phyloP scores from a whole-genome alignment of 2,797 vertebrate species.

The Halcyon smyrnensis region DNA sequence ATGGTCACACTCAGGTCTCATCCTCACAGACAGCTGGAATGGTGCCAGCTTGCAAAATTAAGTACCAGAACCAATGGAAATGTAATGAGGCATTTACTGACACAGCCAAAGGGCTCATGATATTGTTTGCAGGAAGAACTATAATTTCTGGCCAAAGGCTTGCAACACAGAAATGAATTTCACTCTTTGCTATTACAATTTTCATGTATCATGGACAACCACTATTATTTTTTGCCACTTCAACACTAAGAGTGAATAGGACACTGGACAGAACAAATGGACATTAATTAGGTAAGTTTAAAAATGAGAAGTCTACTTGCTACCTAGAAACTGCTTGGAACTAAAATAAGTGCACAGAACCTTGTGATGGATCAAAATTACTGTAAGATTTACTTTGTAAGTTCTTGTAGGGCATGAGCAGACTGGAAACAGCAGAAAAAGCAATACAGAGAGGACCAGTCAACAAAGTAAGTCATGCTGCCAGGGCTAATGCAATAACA shows the following conservation, averaged over 20 bases:
- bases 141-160: background rate
- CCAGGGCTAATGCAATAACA: slow-evolving; percentile 4
- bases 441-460: background rate
- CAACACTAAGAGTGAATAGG: background rate
- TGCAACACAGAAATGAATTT: background rate
- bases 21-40: background rate
- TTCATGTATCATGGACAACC: background rate
- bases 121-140: background rate
- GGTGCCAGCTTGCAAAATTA: background rate
- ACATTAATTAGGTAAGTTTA: background rate
- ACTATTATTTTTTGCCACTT: background rate
- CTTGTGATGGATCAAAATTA: background rate
- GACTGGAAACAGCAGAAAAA: background rate
- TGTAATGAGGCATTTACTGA: background rate
- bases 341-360: background rate
- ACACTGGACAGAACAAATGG: background rate
- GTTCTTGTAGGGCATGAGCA: background rate
- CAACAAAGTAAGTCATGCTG: background rate
- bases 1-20: background rate
- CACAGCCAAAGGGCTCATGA: background rate
- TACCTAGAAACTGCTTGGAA: background rate
- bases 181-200: background rate
- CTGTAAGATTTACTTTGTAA: background rate
- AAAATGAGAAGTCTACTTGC: background rate
- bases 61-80: background rate